Evolutionary conservation across 1,140 invertebrate species (phyloP), one percentile per base, ranked within the genome.

Genomic region (Drosophila simulans): DNA sequence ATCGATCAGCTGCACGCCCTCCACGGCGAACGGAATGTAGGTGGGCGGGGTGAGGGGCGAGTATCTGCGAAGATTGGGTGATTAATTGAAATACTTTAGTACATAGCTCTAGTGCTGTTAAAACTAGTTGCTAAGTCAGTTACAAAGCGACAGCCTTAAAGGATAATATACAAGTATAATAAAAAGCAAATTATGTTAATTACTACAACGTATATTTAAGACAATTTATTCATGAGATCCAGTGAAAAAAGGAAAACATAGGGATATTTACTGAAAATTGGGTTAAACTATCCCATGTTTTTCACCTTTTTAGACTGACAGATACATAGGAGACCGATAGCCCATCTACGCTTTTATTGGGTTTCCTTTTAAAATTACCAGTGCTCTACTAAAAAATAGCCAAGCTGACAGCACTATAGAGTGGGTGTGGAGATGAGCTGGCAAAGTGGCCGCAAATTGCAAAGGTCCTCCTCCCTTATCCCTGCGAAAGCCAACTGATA

Each of bases 1-100:
- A 91, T 96, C 96, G 20, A 94, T 95, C 84, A 96, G 95, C 62
- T 95, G 96, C 10, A 95, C 95, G 53, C 95, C 96, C 20, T 94
- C 66, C 34, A 91, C 90, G 1, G 69, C 77, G 45, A 91, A 91
- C 22, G 77, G 78, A 22, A 90, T 75, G 55, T 84, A 88, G 51
- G 77, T 72, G 56, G 90, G 91, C 56, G 79, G 79, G 73, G 88
- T 91, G 52, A 91, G 69, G 54, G 90, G 90, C 22, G 90, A 88
- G 64, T 91, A 91, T 77, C 90, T 91, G 66, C 27, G 20, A 39
- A n/a, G 20, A 17, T 27, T 34, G 31, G 45, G 40, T 48, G 40
- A 37, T 39, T 31, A 39, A 81, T 58, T 31, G 10, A 20, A 15
- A 5, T 25, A n/a, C 0, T 5, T 4, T 3, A 20, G 0, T 12